A percentile compares a stretch with the other conserved stretches of the same genome.
Conservation (phyloP, 2,113 vertebrate genomes). For the Gnathonemus longibarbis region DNA sequence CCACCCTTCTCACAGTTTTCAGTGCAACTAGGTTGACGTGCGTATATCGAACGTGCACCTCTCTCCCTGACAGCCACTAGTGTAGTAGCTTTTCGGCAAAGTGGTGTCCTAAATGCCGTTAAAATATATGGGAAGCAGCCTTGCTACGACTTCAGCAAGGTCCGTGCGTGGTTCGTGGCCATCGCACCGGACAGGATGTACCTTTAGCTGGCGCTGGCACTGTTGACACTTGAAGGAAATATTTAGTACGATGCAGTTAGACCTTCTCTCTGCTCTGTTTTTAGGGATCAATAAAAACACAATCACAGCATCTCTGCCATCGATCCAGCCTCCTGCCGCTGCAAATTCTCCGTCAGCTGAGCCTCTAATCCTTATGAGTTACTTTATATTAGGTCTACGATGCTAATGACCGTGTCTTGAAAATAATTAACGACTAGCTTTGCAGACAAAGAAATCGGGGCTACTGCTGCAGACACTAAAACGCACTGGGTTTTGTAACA, state of each 20-base stretch:
- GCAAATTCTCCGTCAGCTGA: constrained; percentile 2
- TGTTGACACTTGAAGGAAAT: constrained; percentile 17
- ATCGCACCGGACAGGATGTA: neutral
- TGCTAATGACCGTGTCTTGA: constrained; percentile 15
- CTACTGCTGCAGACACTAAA: constrained; percentile 6
- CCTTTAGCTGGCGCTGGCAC: neutral
- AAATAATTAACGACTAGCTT: constrained; percentile 22
- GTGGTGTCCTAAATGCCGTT: neutral
- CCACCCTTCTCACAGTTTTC: neutral
- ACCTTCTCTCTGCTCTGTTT: constrained; percentile 12
- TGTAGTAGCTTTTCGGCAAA: neutral
- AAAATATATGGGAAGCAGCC: neutral
- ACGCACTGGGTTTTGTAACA: constrained; percentile 8
- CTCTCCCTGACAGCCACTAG: neutral
- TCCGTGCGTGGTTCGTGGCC: neutral
- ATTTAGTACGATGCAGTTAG: constrained; percentile 17
- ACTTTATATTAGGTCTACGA: constrained; percentile 24
- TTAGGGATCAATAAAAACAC: constrained; percentile 34
- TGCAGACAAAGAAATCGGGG: constrained; percentile 15
- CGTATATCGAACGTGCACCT: neutral
- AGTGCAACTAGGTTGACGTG: neutral
- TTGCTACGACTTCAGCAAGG: neutral
- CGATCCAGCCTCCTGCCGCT: constrained; percentile 21
- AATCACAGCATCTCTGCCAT: constrained; percentile 27
- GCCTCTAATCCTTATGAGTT: constrained; percentile 27